Conservation (phyloP, 1,140 invertebrate species). For the Manduca sexta region DNA sequence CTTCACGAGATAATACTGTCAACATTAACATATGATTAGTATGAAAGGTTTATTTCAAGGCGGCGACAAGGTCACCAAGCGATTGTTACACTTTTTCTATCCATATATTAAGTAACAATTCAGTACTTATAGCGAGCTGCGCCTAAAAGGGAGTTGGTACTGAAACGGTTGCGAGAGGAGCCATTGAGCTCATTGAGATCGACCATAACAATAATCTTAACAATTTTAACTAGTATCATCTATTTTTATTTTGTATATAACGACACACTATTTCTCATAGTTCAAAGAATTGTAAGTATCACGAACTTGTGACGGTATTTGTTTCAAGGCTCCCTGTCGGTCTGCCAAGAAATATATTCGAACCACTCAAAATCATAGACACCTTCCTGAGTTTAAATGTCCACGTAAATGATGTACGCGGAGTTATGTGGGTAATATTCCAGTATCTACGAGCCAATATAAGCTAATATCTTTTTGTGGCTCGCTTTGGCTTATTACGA, state of each 20-base stretch:
- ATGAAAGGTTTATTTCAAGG: constrained; percentile 17
- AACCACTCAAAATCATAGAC: no score
- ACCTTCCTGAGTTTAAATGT: no score
- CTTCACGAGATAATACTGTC: constrained; percentile 23
- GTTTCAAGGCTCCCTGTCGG: no score
- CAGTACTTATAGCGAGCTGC: no score
- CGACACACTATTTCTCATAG: neutral
- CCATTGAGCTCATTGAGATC: constrained; percentile 28
- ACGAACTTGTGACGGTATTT: no score
- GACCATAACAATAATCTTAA: constrained; percentile 11
- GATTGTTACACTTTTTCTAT: no score
- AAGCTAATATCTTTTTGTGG: constrained; percentile 2
- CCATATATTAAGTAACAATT: no score
- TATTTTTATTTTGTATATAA: neutral
- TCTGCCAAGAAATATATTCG: no score
- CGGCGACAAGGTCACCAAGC: neutral
- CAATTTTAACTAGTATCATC: neutral
- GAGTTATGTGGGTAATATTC: no score
- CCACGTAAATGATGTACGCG: no score
- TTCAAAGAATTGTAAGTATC: no score
- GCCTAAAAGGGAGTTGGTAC: neutral
- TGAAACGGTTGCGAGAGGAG: constrained; percentile 15
- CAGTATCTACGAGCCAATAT: constrained; percentile 10
- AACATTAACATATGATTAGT: constrained; percentile 14
- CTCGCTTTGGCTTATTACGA: constrained; percentile 22